These are phyloP conservation scores for Micrasema minimum DNA, from an alignment of 1,140 invertebrate species.

Conservation along the genomic window DNA sequence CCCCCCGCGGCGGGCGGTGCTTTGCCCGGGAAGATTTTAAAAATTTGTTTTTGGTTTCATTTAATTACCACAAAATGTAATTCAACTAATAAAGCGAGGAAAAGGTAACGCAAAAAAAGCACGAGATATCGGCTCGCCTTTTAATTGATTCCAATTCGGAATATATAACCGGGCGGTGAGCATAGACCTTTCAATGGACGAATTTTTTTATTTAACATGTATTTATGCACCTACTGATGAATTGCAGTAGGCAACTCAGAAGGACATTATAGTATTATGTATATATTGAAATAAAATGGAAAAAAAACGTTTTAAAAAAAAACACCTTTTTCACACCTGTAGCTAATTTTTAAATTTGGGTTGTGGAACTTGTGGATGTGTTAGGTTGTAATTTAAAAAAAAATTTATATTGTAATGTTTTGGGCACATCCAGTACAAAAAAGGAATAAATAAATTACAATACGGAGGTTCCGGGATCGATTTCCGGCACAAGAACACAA, in stretches of 20 bases:
- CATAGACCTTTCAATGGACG: neutral
- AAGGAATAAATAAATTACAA: too few species aligned
- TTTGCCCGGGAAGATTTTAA: slow-evolving; percentile 47
- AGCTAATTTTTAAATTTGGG: too few species aligned
- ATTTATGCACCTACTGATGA: neutral
- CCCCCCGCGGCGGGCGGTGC: slow-evolving; percentile 50
- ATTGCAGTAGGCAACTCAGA: neutral
- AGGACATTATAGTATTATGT: neutral
- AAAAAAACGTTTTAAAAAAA: neutral
- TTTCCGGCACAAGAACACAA: too few species aligned
- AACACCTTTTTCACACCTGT: neutral
- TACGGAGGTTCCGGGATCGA: too few species aligned
- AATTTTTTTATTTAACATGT: neutral
- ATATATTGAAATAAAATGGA: neutral
- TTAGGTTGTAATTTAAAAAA: too few species aligned
- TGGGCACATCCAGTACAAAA: too few species aligned
- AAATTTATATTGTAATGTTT: too few species aligned
- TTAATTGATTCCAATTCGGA: slow-evolving; percentile 31
- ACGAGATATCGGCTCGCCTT: slow-evolving; percentile 46
- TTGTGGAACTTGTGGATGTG: too few species aligned
- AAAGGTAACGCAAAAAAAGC: slow-evolving; percentile 40
- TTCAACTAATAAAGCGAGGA: slow-evolving; percentile 46
- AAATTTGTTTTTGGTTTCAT: slow-evolving; percentile 52
- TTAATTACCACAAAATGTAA: slow-evolving; percentile 53
- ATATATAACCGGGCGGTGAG: slow-evolving; percentile 1